Percentiles rank a stretch among this genome's conserved stretches.
These are phyloP conservation scores for Miichthys miiuy DNA, from an alignment of 2,797 vertebrate genomes.

Conservation along the genomic window DNA sequence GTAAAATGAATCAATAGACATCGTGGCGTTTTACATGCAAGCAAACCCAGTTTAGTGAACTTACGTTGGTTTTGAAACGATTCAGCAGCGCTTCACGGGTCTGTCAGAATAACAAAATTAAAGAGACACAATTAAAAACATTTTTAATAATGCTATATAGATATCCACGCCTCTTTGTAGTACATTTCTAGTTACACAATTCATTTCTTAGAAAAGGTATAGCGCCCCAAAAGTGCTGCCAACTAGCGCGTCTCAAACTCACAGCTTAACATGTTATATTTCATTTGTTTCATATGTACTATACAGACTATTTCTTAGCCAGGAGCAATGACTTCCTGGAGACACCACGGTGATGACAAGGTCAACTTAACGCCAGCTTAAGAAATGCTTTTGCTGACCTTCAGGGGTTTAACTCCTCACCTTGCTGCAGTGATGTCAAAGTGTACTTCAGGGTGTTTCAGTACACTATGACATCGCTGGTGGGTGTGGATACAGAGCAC, in stretches of 20 bases:
- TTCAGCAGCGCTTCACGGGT: constrained; percentile 72
- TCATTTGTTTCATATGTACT: no score
- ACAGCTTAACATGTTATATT: no score
- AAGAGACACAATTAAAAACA: constrained; percentile 15
- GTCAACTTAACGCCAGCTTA: background rate
- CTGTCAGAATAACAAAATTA: constrained; percentile 60
- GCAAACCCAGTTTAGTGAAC: background rate
- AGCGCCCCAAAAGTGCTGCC: no score
- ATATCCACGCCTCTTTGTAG: background rate
- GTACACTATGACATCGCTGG: no score
- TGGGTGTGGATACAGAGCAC: background rate
- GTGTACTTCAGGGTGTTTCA: background rate
- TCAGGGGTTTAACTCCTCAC: background rate
- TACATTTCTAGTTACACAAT: background rate
- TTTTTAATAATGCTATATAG: background rate
- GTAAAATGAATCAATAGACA: background rate
- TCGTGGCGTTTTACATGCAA: background rate
- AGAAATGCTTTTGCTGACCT: background rate
- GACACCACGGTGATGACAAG: no score
- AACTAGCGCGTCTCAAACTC: no score
- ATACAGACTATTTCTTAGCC: no score
- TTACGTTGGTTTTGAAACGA: constrained; percentile 60
- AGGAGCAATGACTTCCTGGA: no score
- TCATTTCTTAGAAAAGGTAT: no score
- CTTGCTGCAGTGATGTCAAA: background rate